These are phyloP conservation scores for Aleiodes alternator DNA, from an alignment of 2,888 invertebrate genomes.

Conservation along the genomic window DNA sequence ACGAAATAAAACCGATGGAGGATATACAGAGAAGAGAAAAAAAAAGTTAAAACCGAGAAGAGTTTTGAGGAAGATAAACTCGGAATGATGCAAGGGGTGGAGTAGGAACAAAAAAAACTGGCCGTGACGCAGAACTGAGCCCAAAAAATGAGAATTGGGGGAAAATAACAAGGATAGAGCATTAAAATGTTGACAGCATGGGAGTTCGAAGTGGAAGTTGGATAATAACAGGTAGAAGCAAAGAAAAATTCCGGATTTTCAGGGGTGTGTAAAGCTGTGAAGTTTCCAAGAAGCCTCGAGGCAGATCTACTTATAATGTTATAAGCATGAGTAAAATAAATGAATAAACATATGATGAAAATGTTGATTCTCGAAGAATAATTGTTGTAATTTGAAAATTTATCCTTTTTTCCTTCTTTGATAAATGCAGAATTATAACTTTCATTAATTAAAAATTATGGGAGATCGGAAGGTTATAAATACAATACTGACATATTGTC, in stretches of 20 bases:
- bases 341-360: no score
- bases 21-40: conserved; percentile 27
- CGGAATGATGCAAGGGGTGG: conserved; percentile 31
- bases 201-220: conserved; percentile 43
- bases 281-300: conserved; percentile 24
- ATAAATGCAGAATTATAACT: no score
- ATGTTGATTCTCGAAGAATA: no score
- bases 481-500: no score
- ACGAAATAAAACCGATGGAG: conserved; percentile 11
- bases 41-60: conserved; percentile 28
- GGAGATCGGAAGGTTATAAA: no score
- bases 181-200: conserved; percentile 42
- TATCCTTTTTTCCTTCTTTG: no score
- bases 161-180: conserved; percentile 38
- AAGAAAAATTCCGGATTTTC: conserved; percentile 40
- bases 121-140: conserved; percentile 43
- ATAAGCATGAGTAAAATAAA: no score
- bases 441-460: no score
- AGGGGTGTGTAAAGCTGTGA: conserved; percentile 48
- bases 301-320: no score
- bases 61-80: conserved; percentile 37
- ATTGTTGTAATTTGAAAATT: no score
- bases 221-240: conserved; percentile 18
- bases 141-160: conserved; percentile 37
- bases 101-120: conserved; percentile 36